Conservation (phyloP, 1,140 invertebrate species). For the Cylas formicarius region DNA sequence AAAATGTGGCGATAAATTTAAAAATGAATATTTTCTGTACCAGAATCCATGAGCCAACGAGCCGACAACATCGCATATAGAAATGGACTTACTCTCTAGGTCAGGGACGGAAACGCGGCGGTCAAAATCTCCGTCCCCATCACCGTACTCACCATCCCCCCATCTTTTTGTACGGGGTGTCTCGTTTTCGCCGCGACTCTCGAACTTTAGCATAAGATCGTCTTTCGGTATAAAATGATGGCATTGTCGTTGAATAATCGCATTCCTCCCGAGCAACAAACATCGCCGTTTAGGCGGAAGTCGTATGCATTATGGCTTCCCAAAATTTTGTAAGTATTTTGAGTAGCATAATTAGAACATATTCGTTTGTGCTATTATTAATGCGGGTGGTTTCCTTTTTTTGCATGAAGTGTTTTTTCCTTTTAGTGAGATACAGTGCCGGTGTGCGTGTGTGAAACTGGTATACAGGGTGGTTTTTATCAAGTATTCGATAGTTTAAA, state of each 20-base stretch:
- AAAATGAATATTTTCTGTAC: too few species aligned
- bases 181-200: constrained; percentile 12
- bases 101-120: too few species aligned
- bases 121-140: too few species aligned
- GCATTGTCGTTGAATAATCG: constrained; percentile 17
- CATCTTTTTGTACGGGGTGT: constrained; percentile 22
- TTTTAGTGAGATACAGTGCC: neutral
- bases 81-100: too few species aligned
- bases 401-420: too few species aligned
- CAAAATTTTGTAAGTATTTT: constrained; percentile 36
- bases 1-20: too few species aligned
- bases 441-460: neutral
- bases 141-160: constrained; percentile 15
- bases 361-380: constrained; percentile 8
- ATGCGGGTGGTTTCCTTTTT: too few species aligned
- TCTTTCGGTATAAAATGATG: constrained; percentile 29
- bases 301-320: constrained; percentile 32
- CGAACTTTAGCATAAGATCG: constrained; percentile 15
- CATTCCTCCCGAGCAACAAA: constrained; percentile 17
- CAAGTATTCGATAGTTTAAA: too few species aligned
- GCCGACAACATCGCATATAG: too few species aligned
- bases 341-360: neutral
- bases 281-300: constrained; percentile 20
- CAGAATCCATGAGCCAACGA: too few species aligned
- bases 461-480: neutral